These are phyloP conservation scores for Ceuthmochares aereus DNA, from an alignment of 2,113 vertebrate species.

Conservation along the genomic window DNA sequence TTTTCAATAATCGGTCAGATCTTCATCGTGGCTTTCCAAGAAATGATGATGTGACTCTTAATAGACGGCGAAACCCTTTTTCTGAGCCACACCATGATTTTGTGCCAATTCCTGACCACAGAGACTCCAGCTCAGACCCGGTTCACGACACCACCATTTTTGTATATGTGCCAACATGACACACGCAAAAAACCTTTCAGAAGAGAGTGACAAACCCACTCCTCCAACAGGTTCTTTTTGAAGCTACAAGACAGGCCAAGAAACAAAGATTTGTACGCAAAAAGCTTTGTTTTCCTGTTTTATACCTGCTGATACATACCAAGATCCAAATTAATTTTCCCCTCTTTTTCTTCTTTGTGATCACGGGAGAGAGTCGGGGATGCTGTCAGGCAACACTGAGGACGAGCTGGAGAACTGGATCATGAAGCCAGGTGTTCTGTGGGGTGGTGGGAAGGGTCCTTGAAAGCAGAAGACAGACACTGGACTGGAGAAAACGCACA, in stretches of 20 bases:
- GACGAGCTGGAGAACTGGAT: constrained; percentile 37
- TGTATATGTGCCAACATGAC: constrained; percentile 11
- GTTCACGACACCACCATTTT: not conserved
- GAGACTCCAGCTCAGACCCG: constrained; percentile 23
- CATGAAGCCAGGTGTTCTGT: constrained; percentile 31
- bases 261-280: constrained; percentile 49
- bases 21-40: constrained; percentile 40
- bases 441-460: constrained; percentile 52
- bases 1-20: constrained; percentile 41
- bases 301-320: not conserved
- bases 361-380: constrained; percentile 20
- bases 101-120: constrained; percentile 21
- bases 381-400: constrained; percentile 58
- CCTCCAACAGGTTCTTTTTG: constrained; percentile 16
- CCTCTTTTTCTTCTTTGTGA: constrained; percentile 23
- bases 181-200: constrained; percentile 27
- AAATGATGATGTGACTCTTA: constrained; percentile 22
- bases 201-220: not conserved
- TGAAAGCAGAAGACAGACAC: constrained; percentile 74
- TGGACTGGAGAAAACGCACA: constrained; percentile 72
- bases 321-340: not conserved
- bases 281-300: constrained; percentile 54
- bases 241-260: constrained; percentile 38
- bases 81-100: constrained; percentile 4
- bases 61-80: not conserved